These are phyloP conservation scores for Diorhabda carinulata DNA, from an alignment of 1,140 invertebrate genomes.

Conservation along the genomic window DNA sequence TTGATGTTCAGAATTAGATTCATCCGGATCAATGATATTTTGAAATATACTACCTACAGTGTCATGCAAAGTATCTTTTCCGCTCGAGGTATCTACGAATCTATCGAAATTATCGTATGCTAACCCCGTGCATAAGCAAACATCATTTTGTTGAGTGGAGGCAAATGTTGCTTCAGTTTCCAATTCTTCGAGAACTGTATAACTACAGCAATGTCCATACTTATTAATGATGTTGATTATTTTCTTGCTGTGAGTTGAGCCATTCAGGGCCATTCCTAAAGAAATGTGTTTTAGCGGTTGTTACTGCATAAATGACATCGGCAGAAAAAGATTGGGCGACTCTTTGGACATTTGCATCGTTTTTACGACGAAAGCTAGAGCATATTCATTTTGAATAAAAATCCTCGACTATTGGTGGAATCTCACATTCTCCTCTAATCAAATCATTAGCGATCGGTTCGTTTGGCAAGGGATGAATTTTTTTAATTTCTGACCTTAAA, in stretches of 20 bases:
- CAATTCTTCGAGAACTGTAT: constrained; percentile 42
- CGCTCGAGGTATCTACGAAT: constrained; percentile 45
- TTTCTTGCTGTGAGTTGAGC: constrained; percentile 39
- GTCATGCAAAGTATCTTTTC: constrained; percentile 50
- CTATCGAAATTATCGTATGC: constrained; percentile 51
- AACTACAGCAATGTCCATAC: constrained; percentile 41
- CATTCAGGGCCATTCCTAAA: constrained; percentile 43
- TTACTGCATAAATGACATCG: constrained; percentile 41
- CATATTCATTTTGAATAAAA: constrained; percentile 37
- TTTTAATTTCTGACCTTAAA: constrained; percentile 37
- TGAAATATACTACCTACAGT: constrained; percentile 50
- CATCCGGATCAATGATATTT: too few relatives aligned
- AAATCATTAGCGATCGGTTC: constrained; percentile 40
- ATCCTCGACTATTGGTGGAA: constrained; percentile 38
- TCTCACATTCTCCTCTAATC: constrained; percentile 41
- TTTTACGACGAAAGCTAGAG: constrained; percentile 28
- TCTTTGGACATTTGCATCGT: constrained; percentile 20
- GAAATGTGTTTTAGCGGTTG: constrained; percentile 34
- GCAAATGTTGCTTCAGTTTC: constrained; percentile 42
- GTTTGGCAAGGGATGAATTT: constrained; percentile 30
- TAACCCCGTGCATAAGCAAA: constrained; percentile 39
- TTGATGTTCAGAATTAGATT: background rate
- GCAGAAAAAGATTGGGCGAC: constrained; percentile 41
- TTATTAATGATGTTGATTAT: constrained; percentile 42
- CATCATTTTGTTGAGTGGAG: constrained; percentile 17